Conservation (phyloP, 64 coral and sea anemone species). For the Catalaphyllia jardinei region DNA sequence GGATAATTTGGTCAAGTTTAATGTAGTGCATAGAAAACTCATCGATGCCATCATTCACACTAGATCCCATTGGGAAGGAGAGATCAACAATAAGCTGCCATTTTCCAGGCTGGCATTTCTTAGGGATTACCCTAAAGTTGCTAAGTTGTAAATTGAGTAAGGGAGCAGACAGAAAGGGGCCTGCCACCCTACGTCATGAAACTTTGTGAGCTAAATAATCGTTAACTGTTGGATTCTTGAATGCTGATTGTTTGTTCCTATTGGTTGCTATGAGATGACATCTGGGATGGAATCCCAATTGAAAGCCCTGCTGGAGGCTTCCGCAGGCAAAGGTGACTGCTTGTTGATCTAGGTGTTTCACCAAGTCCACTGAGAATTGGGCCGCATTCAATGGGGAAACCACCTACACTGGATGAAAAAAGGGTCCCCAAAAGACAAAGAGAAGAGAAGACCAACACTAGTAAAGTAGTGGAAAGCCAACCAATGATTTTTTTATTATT, state of each 20-base stretch:
- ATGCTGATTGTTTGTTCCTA: background rate
- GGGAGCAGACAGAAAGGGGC: background rate
- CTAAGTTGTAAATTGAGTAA: background rate
- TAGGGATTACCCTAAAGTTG: constrained; percentile 7
- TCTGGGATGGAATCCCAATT: background rate
- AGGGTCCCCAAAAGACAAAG: background rate
- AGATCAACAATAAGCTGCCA: constrained; percentile 37
- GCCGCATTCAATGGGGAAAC: background rate
- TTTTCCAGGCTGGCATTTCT: constrained; percentile 33
- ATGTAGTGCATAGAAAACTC: constrained; percentile 29
- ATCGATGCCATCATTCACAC: constrained; percentile 36
- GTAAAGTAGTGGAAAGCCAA: too few species aligned
- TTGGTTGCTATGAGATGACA: background rate
- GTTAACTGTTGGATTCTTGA: background rate
- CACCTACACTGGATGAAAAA: background rate
- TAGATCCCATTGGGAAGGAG: background rate
- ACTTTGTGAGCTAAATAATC: constrained; percentile 25
- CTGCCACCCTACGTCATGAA: background rate
- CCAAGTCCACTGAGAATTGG: background rate
- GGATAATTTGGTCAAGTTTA: background rate
- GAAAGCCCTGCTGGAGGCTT: background rate
- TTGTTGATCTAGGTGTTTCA: background rate
- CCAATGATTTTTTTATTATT: too few species aligned
- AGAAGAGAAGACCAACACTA: background rate
- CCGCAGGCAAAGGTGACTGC: background rate